Evolutionary conservation across 23 tunicate species (phyloP), one percentile per base, ranked within the genome.

Genomic region (Trididemnum clinides): DNA sequence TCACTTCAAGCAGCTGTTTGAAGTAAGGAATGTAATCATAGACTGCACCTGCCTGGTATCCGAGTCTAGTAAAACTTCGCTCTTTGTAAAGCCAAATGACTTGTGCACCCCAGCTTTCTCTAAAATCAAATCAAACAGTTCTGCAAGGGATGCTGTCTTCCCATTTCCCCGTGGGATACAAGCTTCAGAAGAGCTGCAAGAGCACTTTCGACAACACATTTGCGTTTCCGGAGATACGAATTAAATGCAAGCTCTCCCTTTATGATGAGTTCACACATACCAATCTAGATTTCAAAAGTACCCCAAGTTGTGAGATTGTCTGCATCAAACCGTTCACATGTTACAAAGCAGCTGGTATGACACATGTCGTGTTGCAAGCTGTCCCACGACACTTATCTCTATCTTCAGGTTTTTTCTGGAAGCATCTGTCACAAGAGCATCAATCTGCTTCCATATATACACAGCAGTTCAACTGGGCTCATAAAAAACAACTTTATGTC

Each of bases 291-390:
- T 70, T 70, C 77, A 22, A 62, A 23, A 62, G 69, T 22, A 62
- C 23, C 69, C 26, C 15, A 12, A 62, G 69, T 22, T 15, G 69
- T 62, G 23, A 62, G 69, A 62, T 62, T 62, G 69, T 62, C 69
- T 62, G 69, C 27, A n/a, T 62, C 69, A 62, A 62, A 19, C n/a
- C 69, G 69, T 62, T 62, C 69, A n/a, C 69, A 62, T 62, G 69
- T 62, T 62, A 62, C 69, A 62, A 62, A 62, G 69, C 69, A 62
- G n/a, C 15, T 62, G 69, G n/a, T 12, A 62, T 62, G 69, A 23
- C 69, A 62, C 69, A 62, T 62, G 69, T 4, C n/a, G 15, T 62
- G 69, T 12, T 62, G 69, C 69, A 62, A 62, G 69, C n/a, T 62
- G 23, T 62, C n/a, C 23, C n/a, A 23, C 69, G 6, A 62, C 23